These are phyloP conservation scores for Pica pica DNA, from an alignment of 2,113 vertebrate species.

Conservation along the genomic window DNA sequence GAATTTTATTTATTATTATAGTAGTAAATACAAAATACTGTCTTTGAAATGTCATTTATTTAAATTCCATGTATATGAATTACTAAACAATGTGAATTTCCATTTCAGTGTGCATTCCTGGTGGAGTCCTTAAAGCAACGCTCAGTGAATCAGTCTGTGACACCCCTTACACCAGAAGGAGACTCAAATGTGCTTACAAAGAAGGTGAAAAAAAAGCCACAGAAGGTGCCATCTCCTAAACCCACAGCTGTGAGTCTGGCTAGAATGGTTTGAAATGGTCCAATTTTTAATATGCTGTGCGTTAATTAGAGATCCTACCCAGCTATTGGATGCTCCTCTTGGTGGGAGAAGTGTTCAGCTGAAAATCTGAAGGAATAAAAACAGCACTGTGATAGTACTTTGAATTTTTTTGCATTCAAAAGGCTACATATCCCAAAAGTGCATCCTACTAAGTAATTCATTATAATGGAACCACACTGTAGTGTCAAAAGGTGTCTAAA, in stretches of 20 bases:
- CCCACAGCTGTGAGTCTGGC: constrained; percentile 53
- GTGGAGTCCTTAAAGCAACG: constrained; percentile 74
- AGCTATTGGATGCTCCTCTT: not conserved
- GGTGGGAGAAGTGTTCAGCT: not conserved
- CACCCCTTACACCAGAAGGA: not conserved
- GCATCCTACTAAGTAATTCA: not conserved
- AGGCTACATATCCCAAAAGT: not conserved
- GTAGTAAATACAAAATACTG: not conserved
- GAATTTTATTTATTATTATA: not conserved
- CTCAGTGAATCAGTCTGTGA: not conserved
- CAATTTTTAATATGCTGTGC: not conserved
- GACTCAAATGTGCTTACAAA: not conserved
- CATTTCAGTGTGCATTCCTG: constrained; percentile 75
- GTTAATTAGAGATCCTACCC: not conserved
- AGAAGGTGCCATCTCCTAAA: constrained; percentile 48
- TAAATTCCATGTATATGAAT: not conserved
- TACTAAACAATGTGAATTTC: not conserved
- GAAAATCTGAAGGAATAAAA: not conserved
- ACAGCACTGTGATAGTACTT: not conserved
- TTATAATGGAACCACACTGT: not conserved
- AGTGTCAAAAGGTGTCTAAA: not conserved
- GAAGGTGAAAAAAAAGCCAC: constrained; percentile 9
- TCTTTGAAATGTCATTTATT: not conserved
- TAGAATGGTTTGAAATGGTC: constrained; percentile 71
- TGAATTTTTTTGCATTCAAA: not conserved